phyloP scores from a whole-genome alignment of 2,797 vertebrate species.

The Enteromius fasciolatus region DNA sequence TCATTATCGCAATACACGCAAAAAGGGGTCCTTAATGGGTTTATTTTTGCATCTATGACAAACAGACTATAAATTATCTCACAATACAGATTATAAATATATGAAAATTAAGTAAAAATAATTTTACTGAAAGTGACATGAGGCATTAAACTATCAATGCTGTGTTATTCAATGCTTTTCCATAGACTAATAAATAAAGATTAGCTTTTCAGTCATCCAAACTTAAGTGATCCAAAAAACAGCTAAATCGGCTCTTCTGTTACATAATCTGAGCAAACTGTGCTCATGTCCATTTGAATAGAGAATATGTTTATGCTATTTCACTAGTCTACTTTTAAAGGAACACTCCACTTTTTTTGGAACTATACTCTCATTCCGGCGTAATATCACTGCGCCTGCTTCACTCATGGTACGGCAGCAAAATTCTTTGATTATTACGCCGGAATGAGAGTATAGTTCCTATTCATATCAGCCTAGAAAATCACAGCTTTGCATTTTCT shows the following conservation, averaged over 20 bases:
- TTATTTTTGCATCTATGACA: neutral
- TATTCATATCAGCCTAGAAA: too few species aligned
- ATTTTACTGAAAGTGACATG: neutral
- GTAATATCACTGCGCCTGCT: too few species aligned
- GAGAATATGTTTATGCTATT: neutral
- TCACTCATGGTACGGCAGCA: too few species aligned
- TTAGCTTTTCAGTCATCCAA: neutral
- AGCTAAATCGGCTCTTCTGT: neutral
- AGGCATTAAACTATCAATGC: neutral
- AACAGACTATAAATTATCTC: neutral
- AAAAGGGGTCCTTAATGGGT: neutral
- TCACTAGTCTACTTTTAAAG: neutral
- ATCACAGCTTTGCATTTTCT: too few species aligned
- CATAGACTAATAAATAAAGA: neutral
- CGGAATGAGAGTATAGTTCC: too few species aligned
- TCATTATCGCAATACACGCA: neutral
- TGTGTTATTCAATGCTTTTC: neutral
- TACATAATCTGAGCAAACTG: conserved; percentile 16
- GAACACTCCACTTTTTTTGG: too few species aligned
- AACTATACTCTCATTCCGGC: too few species aligned
- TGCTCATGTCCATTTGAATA: neutral
- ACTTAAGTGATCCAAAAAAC: conserved; percentile 9
- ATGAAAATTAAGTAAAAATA: neutral
- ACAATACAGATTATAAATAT: neutral
- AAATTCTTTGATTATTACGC: too few species aligned